A percentile compares a stretch with the other conserved stretches of the same genome.
These are phyloP conservation scores for Lepilemur septentrionalis DNA, from an alignment of 2,797 vertebrate species.

Conservation along the genomic window DNA sequence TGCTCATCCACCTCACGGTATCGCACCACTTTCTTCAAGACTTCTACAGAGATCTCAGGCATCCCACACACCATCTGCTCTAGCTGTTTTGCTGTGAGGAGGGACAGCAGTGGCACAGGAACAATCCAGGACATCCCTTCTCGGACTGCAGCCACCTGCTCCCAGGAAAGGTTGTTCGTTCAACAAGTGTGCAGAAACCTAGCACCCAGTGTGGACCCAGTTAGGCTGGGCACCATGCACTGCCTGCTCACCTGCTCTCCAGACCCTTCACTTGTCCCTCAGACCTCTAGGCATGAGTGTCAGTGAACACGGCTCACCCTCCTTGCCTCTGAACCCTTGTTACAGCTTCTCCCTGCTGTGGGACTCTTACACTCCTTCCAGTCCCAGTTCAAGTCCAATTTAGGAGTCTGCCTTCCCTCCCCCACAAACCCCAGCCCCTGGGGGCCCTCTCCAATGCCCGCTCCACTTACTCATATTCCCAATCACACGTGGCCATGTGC, in stretches of 20 bases:
- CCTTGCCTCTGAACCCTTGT: background rate
- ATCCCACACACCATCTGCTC: conserved; percentile 91
- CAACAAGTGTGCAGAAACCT: background rate
- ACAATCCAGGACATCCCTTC: conserved; percentile 92
- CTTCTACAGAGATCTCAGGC: conserved; percentile 90
- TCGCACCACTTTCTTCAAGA: conserved; percentile 89
- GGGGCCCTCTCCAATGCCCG: background rate
- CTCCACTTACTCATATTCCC: background rate
- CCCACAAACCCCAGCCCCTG: background rate
- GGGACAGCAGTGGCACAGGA: conserved; percentile 88
- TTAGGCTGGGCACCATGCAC: background rate
- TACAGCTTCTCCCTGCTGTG: background rate
- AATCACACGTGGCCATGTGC: fast-evolving
- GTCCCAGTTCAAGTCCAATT: background rate
- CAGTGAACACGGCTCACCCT: background rate
- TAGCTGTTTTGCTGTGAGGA: conserved; percentile 89
- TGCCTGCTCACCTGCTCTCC: background rate
- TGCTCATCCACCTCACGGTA: conserved; percentile 90
- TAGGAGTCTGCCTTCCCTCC: background rate
- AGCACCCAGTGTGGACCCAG: background rate
- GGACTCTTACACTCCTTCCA: background rate
- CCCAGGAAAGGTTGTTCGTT: background rate
- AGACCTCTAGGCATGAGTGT: background rate
- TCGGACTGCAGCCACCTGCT: conserved; percentile 88
- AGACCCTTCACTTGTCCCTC: background rate